These are phyloP conservation scores for Leptarthrus brevirostris DNA, from an alignment of 2,888 invertebrate genomes.

Conservation along the genomic window DNA sequence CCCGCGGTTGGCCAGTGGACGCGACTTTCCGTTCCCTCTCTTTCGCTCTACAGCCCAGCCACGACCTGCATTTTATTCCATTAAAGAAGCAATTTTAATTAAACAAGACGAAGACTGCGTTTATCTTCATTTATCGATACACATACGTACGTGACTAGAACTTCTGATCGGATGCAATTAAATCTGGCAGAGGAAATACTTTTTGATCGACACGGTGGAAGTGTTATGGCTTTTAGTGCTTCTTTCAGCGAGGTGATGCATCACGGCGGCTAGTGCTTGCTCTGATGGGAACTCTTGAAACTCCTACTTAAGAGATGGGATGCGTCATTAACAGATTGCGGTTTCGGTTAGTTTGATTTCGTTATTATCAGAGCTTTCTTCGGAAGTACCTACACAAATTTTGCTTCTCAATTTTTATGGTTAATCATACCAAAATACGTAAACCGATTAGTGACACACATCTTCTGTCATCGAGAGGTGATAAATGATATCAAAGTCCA, in stretches of 20 bases:
- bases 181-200: neutral
- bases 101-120: neutral
- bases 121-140: neutral
- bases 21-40: neutral
- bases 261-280: neutral
- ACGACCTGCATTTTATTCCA: slow-evolving; percentile 21
- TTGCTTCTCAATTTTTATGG: no score
- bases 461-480: no score
- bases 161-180: slow-evolving; percentile 15
- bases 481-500: no score
- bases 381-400: neutral
- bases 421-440: no score
- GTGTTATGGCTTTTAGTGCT: slow-evolving; percentile 13
- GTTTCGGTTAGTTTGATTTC: neutral
- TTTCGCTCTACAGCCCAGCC: neutral
- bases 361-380: no score
- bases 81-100: slow-evolving; percentile 18
- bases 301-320: slow-evolving; percentile 9
- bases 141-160: neutral
- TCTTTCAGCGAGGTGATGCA: slow-evolving; percentile 31
- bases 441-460: no score
- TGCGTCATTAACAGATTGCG: slow-evolving; percentile 12
- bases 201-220: neutral
- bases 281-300: neutral
- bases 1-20: slow-evolving; percentile 8